A percentile compares a stretch with the other conserved stretches of the same genome.
phyloP scores from a whole-genome alignment of 2,113 vertebrate genomes.

The Hassar affinis region DNA sequence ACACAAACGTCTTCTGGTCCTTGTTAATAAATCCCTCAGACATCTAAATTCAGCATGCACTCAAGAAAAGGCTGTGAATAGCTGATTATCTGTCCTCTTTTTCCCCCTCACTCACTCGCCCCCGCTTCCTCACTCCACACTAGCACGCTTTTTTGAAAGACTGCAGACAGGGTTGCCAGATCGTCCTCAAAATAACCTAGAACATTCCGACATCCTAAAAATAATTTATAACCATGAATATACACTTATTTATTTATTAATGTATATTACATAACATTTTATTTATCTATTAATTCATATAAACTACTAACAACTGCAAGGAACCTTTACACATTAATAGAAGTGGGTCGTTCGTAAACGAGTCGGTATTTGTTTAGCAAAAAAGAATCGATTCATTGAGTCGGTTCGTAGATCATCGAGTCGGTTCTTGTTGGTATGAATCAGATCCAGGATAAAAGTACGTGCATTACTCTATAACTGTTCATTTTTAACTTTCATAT shows the following conservation, averaged over 20 bases:
- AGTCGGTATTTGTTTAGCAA: background rate
- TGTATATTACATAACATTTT: too few species aligned
- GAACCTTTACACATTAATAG: background rate
- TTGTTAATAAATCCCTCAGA: background rate
- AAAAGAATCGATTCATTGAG: background rate
- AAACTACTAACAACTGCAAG: too few species aligned
- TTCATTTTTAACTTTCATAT: too few species aligned
- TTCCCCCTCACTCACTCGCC: background rate
- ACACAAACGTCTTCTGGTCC: background rate
- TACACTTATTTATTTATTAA: too few species aligned
- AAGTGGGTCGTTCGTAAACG: background rate
- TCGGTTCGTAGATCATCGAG: background rate
- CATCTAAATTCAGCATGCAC: background rate
- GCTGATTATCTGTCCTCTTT: background rate
- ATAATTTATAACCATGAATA: too few species aligned
- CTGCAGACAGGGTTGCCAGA: conserved; percentile 28
- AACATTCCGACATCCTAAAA: too few species aligned
- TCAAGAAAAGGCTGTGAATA: background rate
- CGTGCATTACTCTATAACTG: background rate
- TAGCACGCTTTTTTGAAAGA: conserved; percentile 37
- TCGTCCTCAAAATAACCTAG: background rate
- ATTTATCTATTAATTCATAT: too few species aligned
- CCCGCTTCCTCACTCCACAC: conserved; percentile 7
- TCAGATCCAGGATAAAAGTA: too few species aligned
- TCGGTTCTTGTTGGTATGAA: too few species aligned